Evolutionary conservation across 2,888 invertebrate genomes (phyloP).

Genomic region (Priapulus caudatus): DNA sequence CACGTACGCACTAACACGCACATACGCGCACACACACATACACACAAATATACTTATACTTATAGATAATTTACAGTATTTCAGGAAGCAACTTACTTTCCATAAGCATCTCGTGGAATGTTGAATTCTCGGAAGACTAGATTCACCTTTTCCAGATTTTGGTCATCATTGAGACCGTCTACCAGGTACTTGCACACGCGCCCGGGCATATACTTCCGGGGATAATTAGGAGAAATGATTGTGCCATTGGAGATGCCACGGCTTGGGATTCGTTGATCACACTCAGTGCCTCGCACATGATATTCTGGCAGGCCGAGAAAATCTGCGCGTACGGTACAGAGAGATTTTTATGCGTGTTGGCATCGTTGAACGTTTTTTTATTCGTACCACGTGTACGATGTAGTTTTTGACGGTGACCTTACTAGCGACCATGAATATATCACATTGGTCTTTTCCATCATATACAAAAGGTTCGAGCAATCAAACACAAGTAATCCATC

Average conservation of each 20-base stretch:
- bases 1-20: neutral
- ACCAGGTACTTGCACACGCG: slow-evolving; percentile 95
- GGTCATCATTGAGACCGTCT: slow-evolving; percentile 69
- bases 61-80: too few species aligned
- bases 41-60: too few species aligned
- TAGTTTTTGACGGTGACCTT: too few species aligned
- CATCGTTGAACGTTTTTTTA: too few species aligned
- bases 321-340: neutral
- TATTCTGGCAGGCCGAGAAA: neutral
- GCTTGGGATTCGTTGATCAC: slow-evolving; percentile 93
- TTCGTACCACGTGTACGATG: too few species aligned
- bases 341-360: neutral
- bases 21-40: slow-evolving; percentile 3
- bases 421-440: too few species aligned
- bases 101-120: slow-evolving; percentile 51
- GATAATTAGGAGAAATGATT: slow-evolving; percentile 92
- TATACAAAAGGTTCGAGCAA: too few species aligned
- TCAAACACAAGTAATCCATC: too few species aligned
- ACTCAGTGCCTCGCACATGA: slow-evolving; percentile 50
- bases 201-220: slow-evolving; percentile 85
- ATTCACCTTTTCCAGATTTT: slow-evolving; percentile 84
- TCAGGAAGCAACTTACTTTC: too few species aligned
- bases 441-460: too few species aligned
- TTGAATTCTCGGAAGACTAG: slow-evolving; percentile 77
- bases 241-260: slow-evolving; percentile 80